A percentile compares a stretch with the other conserved stretches of the same genome.
Evolutionary conservation across 2,797 vertebrate species (phyloP).

Genomic region (Podargus strigoides): DNA sequence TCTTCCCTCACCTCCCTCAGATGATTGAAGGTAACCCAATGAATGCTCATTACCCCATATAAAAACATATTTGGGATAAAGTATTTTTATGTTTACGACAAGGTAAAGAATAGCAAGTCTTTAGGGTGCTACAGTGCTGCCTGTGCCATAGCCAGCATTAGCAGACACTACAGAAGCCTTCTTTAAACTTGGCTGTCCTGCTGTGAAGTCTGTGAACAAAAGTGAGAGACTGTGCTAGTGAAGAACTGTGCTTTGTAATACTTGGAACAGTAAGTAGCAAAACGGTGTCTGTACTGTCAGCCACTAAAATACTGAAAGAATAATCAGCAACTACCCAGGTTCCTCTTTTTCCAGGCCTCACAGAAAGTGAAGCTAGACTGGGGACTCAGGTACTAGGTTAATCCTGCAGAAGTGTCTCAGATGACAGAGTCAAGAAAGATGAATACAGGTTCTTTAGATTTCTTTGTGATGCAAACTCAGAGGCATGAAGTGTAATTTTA

Average conservation of each 20-base stretch:
- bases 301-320: background rate
- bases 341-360: background rate
- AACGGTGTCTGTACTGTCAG: background rate
- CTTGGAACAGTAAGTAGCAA: background rate
- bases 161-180: background rate
- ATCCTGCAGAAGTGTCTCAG: background rate
- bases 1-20: background rate
- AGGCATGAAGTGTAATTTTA: constrained; percentile 30
- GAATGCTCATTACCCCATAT: background rate
- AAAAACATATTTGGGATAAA: background rate
- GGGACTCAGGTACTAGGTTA: background rate
- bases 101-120: background rate
- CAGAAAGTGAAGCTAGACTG: background rate
- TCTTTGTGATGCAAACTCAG: background rate
- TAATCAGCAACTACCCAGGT: background rate
- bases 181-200: background rate
- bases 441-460: background rate
- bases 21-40: background rate
- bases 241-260: background rate
- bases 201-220: background rate
- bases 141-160: background rate
- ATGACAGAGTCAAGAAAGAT: background rate
- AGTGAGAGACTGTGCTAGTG: background rate
- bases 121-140: background rate
- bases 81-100: background rate